Percentiles rank a stretch among this genome's conserved stretches.
phyloP scores from a whole-genome alignment of 2,113 vertebrate species.

The Chlorocebus sabaeus region DNA sequence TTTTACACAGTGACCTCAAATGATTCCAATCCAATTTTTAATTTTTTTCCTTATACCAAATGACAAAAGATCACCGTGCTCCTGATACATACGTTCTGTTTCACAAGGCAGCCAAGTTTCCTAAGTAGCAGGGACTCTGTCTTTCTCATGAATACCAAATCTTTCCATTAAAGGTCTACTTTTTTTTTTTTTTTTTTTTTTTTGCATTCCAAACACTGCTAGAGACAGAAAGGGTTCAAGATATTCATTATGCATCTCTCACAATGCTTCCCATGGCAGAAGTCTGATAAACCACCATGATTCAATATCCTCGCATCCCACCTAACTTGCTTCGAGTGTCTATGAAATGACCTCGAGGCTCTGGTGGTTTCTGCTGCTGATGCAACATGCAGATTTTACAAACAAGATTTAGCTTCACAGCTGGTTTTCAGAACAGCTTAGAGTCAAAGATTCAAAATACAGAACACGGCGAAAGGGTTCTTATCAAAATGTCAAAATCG shows the following conservation, averaged over 20 bases:
- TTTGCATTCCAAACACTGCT: constrained; percentile 56
- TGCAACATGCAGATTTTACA: constrained; percentile 60
- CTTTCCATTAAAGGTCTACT: constrained; percentile 51
- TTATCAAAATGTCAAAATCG: constrained; percentile 77
- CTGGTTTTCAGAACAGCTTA: constrained; percentile 71
- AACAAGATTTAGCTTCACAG: constrained; percentile 64
- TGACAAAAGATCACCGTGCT: not conserved
- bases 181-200: not conserved
- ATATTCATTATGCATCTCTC: constrained; percentile 38
- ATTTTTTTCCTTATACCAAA: not conserved
- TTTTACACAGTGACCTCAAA: not conserved
- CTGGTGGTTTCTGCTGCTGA: not conserved
- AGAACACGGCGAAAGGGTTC: constrained; percentile 28
- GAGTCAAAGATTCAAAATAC: constrained; percentile 60
- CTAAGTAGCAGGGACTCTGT: constrained; percentile 15
- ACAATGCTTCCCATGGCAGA: not conserved
- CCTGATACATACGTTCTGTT: not conserved
- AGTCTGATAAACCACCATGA: not conserved
- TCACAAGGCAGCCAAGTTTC: not conserved
- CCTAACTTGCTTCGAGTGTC: constrained; percentile 7
- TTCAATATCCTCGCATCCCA: not conserved
- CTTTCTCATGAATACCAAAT: constrained; percentile 73
- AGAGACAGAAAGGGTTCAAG: constrained; percentile 45
- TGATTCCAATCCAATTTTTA: not conserved
- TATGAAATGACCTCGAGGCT: constrained; percentile 46